Evolutionary conservation across 2,797 vertebrate genomes (phyloP), one percentile per base, ranked within the genome.

Genomic region (Heteromormyrus szaboi): DNA sequence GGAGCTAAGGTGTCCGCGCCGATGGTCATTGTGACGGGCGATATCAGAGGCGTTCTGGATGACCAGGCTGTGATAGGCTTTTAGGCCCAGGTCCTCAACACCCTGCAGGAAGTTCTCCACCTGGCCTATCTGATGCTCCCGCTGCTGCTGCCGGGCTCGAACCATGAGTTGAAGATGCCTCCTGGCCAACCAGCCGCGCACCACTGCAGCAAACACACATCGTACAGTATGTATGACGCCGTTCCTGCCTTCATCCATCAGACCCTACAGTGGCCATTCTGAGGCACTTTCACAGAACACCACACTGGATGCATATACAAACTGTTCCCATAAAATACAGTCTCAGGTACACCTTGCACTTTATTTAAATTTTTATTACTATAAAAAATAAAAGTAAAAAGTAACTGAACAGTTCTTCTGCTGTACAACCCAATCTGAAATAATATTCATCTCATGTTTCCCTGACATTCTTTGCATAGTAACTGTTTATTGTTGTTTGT

Each of bases 121-220:
- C 85, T 41, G 53, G 85, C 29, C 85, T 6, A 19, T 29, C 94
- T 95, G 7, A 54, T 97, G 97, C 91, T 95, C 96, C 90, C 96
- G 96, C 68, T 97, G 97, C 92, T 95, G 96, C 90, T 97, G 96
- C 89, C 95, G 96, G 14, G 90, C 87, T 0, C 92, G 92, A 89
- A 96, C 94, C 91, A 94, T 95, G 91, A 92, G 95, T 3, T 94
- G 93, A 90, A 97, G 88, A 17, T 29, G 94, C 89, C 95, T 97
- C 83, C 97, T 96, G 83, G 96, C 98, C 89, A 99, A 94, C 96
- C 98, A 99, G 86, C 97, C 97, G 88, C 98, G 96, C 65, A 76
- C 33, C 37, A 86, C 62, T 88, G 83, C 86, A 87, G 0, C 12
- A 19, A 76, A 83, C 44, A 48, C 17, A 83, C 54, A 87, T 86